Conservation (phyloP, 2,113 vertebrate species). For the Mus spicilegus region DNA sequence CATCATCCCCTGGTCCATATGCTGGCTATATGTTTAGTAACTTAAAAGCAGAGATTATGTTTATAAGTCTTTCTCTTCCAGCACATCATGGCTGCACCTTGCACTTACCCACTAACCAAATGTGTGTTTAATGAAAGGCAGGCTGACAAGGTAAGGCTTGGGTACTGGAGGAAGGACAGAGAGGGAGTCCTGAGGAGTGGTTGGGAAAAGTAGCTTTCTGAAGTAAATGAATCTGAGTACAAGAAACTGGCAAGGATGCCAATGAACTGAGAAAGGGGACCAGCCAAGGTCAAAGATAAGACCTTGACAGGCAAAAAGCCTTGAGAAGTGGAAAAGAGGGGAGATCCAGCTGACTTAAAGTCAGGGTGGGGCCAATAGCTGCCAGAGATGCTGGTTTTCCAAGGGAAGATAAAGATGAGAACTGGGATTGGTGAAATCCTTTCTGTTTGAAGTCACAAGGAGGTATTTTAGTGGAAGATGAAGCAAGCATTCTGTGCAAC, state of each 20-base stretch:
- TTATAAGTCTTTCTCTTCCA: neutral
- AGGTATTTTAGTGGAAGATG: conserved; percentile 17
- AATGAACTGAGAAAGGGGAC: neutral
- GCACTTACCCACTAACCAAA: neutral
- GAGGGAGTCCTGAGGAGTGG: rapidly evolving
- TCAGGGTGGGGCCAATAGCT: no score
- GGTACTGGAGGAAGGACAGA: neutral
- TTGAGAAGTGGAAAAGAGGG: rapidly evolving
- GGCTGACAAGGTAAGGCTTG: neutral
- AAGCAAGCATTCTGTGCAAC: neutral
- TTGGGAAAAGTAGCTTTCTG: neutral
- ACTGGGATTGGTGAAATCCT: neutral
- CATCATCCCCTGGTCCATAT: neutral
- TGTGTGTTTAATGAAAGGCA: neutral
- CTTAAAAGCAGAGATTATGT: neutral
- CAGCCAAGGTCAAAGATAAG: neutral
- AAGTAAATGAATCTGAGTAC: neutral
- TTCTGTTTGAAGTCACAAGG: neutral
- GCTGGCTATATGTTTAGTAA: neutral
- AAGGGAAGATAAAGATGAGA: neutral
- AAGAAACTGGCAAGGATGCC: neutral
- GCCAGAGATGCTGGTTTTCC: neutral
- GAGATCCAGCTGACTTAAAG: rapidly evolving
- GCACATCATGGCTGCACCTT: neutral
- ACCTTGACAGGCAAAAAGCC: neutral